A percentile compares a stretch with the other conserved stretches of the same genome.
These are phyloP conservation scores for Octomys mimax DNA, from an alignment of 2,797 vertebrate genomes.

Conservation along the genomic window DNA sequence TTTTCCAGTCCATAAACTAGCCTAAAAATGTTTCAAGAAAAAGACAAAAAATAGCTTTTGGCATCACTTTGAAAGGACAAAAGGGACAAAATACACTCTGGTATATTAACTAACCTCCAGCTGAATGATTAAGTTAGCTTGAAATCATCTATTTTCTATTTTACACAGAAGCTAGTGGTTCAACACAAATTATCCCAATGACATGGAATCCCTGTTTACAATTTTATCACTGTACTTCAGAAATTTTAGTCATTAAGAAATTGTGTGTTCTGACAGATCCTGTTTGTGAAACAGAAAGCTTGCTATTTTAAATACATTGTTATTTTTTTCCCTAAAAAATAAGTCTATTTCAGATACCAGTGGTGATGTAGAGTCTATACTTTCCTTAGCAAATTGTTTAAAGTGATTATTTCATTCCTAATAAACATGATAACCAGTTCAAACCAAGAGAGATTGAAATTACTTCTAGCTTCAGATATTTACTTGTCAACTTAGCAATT, in stretches of 20 bases:
- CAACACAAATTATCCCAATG: conserved; percentile 71
- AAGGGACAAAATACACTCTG: conserved; percentile 66
- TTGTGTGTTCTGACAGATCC: conserved; percentile 1
- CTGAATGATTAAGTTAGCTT: conserved; percentile 40
- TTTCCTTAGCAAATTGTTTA: background rate
- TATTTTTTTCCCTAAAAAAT: background rate
- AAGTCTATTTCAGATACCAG: background rate
- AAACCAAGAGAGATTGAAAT: background rate
- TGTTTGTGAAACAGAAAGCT: background rate
- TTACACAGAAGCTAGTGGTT: conserved; percentile 34
- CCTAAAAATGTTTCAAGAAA: conserved; percentile 42
- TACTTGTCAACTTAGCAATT: background rate
- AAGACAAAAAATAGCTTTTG: conserved; percentile 3
- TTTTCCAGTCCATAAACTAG: background rate
- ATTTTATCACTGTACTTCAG: conserved; percentile 35
- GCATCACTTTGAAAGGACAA: conserved; percentile 28
- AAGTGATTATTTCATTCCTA: background rate
- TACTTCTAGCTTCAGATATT: background rate
- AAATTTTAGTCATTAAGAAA: conserved; percentile 49
- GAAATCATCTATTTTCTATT: conserved; percentile 64
- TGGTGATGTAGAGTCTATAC: background rate
- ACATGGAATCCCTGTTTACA: conserved; percentile 54
- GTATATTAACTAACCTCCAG: conserved; percentile 63
- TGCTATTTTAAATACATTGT: background rate
- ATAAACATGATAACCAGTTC: background rate